Percentiles rank a stretch among this genome's conserved stretches.
Conservation (phyloP, 2,888 invertebrate genomes). For the Ichneumoninae sp. region DNA sequence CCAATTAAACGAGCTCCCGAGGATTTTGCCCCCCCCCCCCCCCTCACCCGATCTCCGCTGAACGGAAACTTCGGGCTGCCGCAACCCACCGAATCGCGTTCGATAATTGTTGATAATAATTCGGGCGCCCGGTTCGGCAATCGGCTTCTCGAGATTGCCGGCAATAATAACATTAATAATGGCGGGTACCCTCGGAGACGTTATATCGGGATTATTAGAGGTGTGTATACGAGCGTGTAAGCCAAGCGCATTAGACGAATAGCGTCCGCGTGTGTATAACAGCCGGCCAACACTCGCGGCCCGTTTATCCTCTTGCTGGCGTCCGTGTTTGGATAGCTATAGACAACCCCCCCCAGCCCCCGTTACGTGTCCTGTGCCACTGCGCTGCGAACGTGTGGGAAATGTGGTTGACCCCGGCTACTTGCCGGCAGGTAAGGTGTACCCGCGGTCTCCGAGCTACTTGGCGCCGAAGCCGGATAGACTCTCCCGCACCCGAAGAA, state of each 20-base stretch:
- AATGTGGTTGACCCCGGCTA: constrained; percentile 63
- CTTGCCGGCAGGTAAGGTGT: constrained; percentile 27
- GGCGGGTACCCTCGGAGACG: constrained; percentile 56
- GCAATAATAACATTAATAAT: constrained; percentile 71
- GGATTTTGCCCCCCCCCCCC: not conserved
- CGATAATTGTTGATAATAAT: constrained; percentile 63
- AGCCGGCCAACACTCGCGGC: constrained; percentile 37
- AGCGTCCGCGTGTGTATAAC: constrained; percentile 52
- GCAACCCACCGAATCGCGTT: constrained; percentile 54
- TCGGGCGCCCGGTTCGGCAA: constrained; percentile 21
- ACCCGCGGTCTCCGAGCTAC: constrained; percentile 21
- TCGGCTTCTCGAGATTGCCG: constrained; percentile 63
- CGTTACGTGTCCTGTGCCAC: constrained; percentile 29
- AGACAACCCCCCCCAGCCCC: constrained; percentile 9
- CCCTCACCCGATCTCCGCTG: not conserved
- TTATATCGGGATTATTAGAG: constrained; percentile 67
- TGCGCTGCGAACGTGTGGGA: constrained; percentile 59
- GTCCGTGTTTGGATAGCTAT: constrained; percentile 46
- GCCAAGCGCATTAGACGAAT: constrained; percentile 52
- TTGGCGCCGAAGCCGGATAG: constrained; percentile 31
- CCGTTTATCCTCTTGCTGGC: constrained; percentile 36
- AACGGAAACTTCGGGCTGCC: constrained; percentile 12
- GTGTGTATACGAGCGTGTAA: constrained; percentile 37
- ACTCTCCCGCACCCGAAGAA: not conserved
- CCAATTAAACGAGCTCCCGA: not conserved